Conservation (phyloP, 2,888 invertebrate genomes). For the Sericinus montela region DNA sequence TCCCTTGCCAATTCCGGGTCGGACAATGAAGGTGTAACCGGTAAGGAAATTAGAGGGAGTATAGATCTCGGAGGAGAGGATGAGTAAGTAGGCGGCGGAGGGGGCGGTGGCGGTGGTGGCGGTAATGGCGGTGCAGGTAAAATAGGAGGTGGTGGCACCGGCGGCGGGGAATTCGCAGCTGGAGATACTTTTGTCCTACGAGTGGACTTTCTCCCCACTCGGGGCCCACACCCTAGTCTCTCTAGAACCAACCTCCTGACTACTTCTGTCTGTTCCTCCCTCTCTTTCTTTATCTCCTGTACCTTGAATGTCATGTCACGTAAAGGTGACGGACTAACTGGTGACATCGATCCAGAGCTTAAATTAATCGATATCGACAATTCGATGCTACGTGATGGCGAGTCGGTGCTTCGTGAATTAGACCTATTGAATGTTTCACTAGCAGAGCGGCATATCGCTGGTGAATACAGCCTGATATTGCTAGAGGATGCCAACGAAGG, state of each 20-base stretch:
- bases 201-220: slow-evolving; percentile 36
- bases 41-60: slow-evolving; percentile 45
- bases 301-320: slow-evolving; percentile 80
- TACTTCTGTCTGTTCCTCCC: slow-evolving; percentile 90
- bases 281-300: slow-evolving; percentile 88
- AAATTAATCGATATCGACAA: slow-evolving; percentile 39
- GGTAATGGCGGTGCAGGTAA: slow-evolving; percentile 33
- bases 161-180: slow-evolving; percentile 37
- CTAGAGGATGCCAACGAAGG: slow-evolving; percentile 34
- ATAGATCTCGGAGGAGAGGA: slow-evolving; percentile 35
- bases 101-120: slow-evolving; percentile 30
- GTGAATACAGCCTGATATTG: slow-evolving; percentile 54
- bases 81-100: slow-evolving; percentile 33
- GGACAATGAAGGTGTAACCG: slow-evolving; percentile 71
- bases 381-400: slow-evolving; percentile 46
- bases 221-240: slow-evolving; percentile 74
- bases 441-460: slow-evolving; percentile 68
- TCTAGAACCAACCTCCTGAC: slow-evolving; percentile 91
- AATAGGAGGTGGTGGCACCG: slow-evolving; percentile 47
- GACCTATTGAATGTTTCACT: slow-evolving; percentile 60
- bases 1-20: slow-evolving; percentile 78
- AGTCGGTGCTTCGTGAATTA: slow-evolving; percentile 40
- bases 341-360: slow-evolving; percentile 49
- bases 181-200: slow-evolving; percentile 41
- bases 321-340: slow-evolving; percentile 59